A percentile compares a stretch with the other conserved stretches of the same genome.
Evolutionary conservation across 2,113 vertebrate genomes (phyloP).

Genomic region (Pungitius pungitius): DNA sequence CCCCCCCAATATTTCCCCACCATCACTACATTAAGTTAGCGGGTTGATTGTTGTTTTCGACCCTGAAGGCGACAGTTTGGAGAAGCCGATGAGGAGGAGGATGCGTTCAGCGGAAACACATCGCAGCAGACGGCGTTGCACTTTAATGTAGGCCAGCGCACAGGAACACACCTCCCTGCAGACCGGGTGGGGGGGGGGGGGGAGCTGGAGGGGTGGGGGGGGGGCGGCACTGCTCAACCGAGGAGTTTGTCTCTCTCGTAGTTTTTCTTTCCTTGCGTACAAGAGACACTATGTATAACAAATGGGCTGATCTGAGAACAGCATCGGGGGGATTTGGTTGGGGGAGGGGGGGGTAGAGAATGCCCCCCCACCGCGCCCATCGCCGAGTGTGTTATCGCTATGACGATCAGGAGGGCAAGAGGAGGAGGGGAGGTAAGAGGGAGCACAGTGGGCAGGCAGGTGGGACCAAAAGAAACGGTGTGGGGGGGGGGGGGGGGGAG

Average conservation of each 20-base stretch:
- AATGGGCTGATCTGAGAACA: constrained; percentile 67
- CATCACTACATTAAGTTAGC: background rate
- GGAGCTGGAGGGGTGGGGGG: background rate
- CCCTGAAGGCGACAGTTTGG: background rate
- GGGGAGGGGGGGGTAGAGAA: constrained; percentile 19
- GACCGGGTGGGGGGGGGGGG: background rate
- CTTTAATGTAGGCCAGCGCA: constrained; percentile 7
- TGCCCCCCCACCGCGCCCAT: constrained; percentile 36
- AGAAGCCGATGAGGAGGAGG: constrained; percentile 12
- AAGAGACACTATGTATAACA: constrained; percentile 51
- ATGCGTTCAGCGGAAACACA: constrained; percentile 17
- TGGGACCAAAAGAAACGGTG: constrained; percentile 4
- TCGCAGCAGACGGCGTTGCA: background rate
- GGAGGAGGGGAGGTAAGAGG: constrained; percentile 38
- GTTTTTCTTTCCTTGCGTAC: background rate
- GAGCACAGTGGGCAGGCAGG: constrained; percentile 17
- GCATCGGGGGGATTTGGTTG: constrained; percentile 40
- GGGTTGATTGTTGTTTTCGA: constrained; percentile 1
- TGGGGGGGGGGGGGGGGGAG: background rate
- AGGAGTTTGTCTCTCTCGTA: constrained; percentile 38
- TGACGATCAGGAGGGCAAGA: constrained; percentile 40
- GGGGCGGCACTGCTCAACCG: background rate
- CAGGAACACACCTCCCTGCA: background rate
- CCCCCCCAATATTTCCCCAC: background rate
- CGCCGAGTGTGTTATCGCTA: constrained; percentile 42